These are phyloP conservation scores for Taxidea taxus DNA, from an alignment of 2,113 vertebrate species.

Conservation along the genomic window DNA sequence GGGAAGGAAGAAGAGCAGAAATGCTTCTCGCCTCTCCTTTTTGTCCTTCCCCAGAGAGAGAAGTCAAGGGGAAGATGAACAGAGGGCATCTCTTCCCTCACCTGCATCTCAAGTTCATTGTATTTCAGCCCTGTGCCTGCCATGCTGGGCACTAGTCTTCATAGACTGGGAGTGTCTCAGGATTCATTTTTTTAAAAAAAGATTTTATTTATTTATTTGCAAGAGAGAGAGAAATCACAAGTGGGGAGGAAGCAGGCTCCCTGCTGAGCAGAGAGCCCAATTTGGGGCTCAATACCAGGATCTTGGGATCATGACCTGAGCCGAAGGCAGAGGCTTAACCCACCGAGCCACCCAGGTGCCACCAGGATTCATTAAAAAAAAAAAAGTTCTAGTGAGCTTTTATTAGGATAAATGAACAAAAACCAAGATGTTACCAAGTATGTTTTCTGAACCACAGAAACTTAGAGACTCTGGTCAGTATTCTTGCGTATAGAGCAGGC, in stretches of 20 bases:
- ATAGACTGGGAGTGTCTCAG: neutral
- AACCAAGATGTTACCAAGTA: slow-evolving; percentile 81
- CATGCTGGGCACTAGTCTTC: neutral
- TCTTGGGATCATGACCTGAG: no score
- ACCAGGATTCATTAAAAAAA: no score
- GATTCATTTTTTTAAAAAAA: neutral
- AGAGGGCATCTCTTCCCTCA: neutral
- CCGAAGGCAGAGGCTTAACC: no score
- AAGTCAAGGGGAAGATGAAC: neutral
- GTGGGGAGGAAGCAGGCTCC: no score
- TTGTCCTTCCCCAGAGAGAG: neutral
- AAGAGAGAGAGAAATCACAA: no score
- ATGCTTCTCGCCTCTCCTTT: neutral
- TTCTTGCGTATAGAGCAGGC: slow-evolving; percentile 48
- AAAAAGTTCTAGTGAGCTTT: slow-evolving; percentile 84
- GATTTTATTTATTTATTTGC: neutral
- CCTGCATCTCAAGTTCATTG: neutral
- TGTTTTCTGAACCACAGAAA: slow-evolving; percentile 66
- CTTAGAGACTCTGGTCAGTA: slow-evolving; percentile 56
- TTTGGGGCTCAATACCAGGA: no score
- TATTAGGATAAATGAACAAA: slow-evolving; percentile 83
- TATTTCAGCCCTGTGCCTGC: neutral
- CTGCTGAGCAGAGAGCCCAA: no score
- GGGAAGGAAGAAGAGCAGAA: neutral
- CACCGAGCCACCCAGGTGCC: no score